A percentile compares a stretch with the other conserved stretches of the same genome.
Conservation (phyloP, 2,888 invertebrate genomes). For the Lithophane ornitopus region DNA sequence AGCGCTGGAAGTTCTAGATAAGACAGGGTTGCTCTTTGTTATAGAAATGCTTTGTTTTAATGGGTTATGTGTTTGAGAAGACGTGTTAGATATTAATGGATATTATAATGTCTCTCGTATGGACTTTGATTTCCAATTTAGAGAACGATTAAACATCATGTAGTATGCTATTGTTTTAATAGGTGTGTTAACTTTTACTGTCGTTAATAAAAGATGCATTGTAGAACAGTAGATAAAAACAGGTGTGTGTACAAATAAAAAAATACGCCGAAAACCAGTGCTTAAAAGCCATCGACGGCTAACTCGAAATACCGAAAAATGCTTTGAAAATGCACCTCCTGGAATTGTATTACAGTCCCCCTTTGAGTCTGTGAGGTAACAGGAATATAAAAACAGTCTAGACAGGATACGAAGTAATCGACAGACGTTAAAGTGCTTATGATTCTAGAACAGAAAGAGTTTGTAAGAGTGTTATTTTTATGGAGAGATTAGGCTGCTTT, state of each 20-base stretch:
- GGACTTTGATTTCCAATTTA: conserved; percentile 14
- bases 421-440: conserved; percentile 10
- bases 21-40: conserved; percentile 40
- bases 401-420: conserved; percentile 53
- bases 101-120: conserved; percentile 6
- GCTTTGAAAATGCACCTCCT: conserved; percentile 15
- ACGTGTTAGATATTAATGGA: conserved; percentile 24
- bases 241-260: too few species aligned
- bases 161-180: neutral
- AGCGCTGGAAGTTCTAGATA: conserved; percentile 44
- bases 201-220: conserved; percentile 8
- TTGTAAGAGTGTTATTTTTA: conserved; percentile 1
- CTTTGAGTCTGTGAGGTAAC: conserved; percentile 19
- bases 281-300: conserved; percentile 24
- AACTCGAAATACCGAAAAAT: conserved; percentile 11
- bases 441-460: conserved; percentile 17
- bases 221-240: neutral
- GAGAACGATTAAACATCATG: conserved; percentile 8
- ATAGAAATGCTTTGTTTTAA: conserved; percentile 42
- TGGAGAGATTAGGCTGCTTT: neutral
- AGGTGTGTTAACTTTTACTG: conserved; percentile 20
- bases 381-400: conserved; percentile 56
- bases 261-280: neutral
- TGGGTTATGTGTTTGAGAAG: conserved; percentile 13
- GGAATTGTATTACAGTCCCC: conserved; percentile 14